Evolutionary conservation across 2,113 vertebrate genomes (phyloP), one percentile per base, ranked within the genome.

Genomic region (Hippocampus guttulatus): DNA sequence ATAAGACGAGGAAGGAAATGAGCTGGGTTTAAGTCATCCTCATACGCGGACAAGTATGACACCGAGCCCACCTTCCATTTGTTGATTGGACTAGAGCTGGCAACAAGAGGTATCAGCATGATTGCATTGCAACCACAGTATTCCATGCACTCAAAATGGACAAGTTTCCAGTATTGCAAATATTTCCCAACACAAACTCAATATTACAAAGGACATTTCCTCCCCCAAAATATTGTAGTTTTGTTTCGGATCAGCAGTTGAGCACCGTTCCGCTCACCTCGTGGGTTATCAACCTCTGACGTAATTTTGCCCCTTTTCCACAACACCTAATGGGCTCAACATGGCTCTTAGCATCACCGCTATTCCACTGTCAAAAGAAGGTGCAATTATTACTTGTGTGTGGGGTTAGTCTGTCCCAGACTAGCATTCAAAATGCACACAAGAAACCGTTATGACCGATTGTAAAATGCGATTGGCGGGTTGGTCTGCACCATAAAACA

Each of bases 31-130:
- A 91, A 91, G 88, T 90, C 87, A 90, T 85, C 83, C 88, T 88
- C 67, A 74, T 81, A 90, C 87, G 88, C 91, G 91, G 91, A 93
- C 91, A 91, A 85, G 91, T 90, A 93, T 92, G 89, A 89, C 87
- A 88, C 79, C 70, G 85, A 65, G 64, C 74, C 85, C 74, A 77
- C 80, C 80, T 78, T 88, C 79, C 80, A 84, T 89, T 84, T 85
- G 76, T 87, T 89, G 86, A 82, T 85, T 75, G 88, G 87, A 90
- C 85, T 73, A 80, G 85, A 75, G 70, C 75, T 86, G 84, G 84
- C 11, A 67, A 62, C 60, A 62, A 62, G 30, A 62, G 27, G 33
- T 89, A 89, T 90, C 88, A 89, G 88, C 87, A 83, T 84, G 79
- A 85, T 84, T 79, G 51, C 68, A 74, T 73, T 69, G 84, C 68